phyloP scores from a whole-genome alignment of 2,888 invertebrate genomes.

The Chorisops tibialis region DNA sequence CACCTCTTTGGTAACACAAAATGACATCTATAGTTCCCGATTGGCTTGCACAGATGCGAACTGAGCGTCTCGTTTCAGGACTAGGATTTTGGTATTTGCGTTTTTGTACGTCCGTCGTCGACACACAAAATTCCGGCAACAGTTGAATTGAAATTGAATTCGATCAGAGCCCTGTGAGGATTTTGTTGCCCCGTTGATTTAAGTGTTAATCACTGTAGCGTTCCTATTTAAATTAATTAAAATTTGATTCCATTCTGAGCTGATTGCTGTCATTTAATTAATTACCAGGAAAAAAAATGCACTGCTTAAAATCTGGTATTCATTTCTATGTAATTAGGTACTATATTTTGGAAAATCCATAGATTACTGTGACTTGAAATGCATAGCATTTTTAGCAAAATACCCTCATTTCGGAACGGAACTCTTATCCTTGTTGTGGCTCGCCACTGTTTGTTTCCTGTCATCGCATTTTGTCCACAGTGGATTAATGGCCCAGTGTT shows the following conservation, averaged over 20 bases:
- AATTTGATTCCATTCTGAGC: conserved; percentile 37
- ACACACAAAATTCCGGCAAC: conserved; percentile 4
- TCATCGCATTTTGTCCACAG: conserved; percentile 23
- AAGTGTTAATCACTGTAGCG: conserved; percentile 12
- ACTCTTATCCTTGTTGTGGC: background rate
- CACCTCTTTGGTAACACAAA: background rate
- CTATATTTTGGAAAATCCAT: background rate
- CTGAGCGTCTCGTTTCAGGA: background rate
- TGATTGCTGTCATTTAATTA: conserved; percentile 38
- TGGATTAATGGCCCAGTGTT: conserved; percentile 14
- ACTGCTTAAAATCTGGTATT: too few relatives aligned
- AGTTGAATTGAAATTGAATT: conserved; percentile 30
- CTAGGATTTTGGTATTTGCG: background rate
- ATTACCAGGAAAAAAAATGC: conserved; percentile 25
- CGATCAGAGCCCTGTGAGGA: conserved; percentile 6
- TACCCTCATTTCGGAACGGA: background rate
- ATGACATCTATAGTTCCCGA: conserved; percentile 6
- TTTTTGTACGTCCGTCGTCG: too few relatives aligned
- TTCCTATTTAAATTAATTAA: conserved; percentile 35
- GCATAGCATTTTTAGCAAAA: background rate
- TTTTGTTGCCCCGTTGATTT: conserved; percentile 9
- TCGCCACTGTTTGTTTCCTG: conserved; percentile 10
- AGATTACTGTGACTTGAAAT: background rate
- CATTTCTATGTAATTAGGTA: too few relatives aligned
- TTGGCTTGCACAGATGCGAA: background rate